These are phyloP conservation scores for Bothrops jararaca DNA, from an alignment of 2,113 vertebrate genomes.

Conservation along the genomic window DNA sequence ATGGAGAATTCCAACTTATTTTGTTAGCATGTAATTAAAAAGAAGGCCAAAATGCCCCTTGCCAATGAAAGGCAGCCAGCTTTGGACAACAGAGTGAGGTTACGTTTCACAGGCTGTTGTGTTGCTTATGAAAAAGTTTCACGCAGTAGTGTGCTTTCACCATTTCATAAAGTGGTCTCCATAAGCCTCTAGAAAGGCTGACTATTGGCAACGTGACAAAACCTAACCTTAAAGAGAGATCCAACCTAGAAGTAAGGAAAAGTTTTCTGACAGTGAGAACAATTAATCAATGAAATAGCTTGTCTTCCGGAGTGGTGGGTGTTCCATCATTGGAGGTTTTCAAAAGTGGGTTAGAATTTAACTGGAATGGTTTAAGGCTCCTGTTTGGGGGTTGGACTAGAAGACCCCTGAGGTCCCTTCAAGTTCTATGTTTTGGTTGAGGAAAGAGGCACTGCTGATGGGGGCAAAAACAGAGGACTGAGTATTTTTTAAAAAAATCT, in stretches of 20 bases:
- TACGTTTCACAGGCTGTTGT: not conserved
- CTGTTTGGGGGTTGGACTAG: not conserved
- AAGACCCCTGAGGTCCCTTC: not conserved
- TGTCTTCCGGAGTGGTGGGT: not conserved
- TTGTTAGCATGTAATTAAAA: not conserved
- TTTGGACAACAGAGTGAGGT: not conserved
- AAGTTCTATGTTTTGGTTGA: slow-evolving; percentile 43
- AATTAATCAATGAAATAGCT: not conserved
- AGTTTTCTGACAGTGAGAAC: not conserved
- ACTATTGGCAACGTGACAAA: slow-evolving; percentile 59
- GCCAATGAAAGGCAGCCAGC: not conserved
- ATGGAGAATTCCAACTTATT: not conserved
- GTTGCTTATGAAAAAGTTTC: slow-evolving; percentile 23
- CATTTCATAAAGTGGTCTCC: slow-evolving; percentile 42
- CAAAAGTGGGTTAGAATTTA: not conserved
- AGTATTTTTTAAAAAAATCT: slow-evolving; percentile 33
- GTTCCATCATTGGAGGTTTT: not conserved
- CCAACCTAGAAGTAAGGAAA: not conserved
- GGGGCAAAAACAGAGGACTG: not conserved
- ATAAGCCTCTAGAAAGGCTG: slow-evolving; percentile 36
- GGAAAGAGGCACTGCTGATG: slow-evolving; percentile 28
- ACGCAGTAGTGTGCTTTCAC: not conserved
- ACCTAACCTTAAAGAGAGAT: not conserved
- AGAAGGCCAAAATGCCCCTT: not conserved
- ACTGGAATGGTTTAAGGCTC: not conserved